A percentile compares a stretch with the other conserved stretches of the same genome.
These are phyloP conservation scores for Formica selysi DNA, from an alignment of 1,140 invertebrate species.

Conservation along the genomic window DNA sequence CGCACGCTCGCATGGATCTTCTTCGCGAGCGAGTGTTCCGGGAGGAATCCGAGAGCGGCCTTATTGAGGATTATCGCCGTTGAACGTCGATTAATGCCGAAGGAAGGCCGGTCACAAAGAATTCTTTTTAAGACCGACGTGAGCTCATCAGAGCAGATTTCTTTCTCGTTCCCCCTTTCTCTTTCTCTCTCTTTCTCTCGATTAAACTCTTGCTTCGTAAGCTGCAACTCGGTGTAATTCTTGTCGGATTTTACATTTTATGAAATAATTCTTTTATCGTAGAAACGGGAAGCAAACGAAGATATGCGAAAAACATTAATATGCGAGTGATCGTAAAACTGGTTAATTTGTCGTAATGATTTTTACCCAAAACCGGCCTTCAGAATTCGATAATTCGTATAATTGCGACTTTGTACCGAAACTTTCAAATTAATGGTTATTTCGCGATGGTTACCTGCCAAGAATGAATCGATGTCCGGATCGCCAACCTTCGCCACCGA, in stretches of 20 bases:
- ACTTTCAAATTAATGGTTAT: slow-evolving; percentile 74
- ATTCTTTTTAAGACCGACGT: slow-evolving; percentile 47
- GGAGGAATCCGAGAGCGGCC: slow-evolving; percentile 36
- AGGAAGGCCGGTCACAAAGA: slow-evolving; percentile 48
- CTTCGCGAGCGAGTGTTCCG: slow-evolving; percentile 52
- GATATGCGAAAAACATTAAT: not conserved
- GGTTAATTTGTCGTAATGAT: slow-evolving; percentile 52
- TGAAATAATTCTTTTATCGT: not conserved
- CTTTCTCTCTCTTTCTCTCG: not conserved
- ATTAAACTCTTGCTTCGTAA: slow-evolving; percentile 40
- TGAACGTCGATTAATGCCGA: slow-evolving; percentile 67
- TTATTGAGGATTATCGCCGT: slow-evolving; percentile 67
- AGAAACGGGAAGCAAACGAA: not conserved
- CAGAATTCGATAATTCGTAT: slow-evolving; percentile 68
- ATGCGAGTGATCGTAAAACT: slow-evolving; percentile 18
- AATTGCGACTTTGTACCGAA: slow-evolving; percentile 65
- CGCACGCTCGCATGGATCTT: slow-evolving; percentile 66
- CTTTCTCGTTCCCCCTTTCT: too few relatives aligned
- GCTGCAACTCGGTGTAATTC: slow-evolving; percentile 8
- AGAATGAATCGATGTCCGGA: slow-evolving; percentile 76
- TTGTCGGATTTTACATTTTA: not conserved
- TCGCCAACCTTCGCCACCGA: slow-evolving; percentile 77
- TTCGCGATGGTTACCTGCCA: slow-evolving; percentile 69
- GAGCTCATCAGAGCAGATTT: not conserved
- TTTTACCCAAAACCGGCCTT: slow-evolving; percentile 45